Evolutionary conservation across 2,113 vertebrate genomes (phyloP).

Genomic region (Desmodus rotundus): DNA sequence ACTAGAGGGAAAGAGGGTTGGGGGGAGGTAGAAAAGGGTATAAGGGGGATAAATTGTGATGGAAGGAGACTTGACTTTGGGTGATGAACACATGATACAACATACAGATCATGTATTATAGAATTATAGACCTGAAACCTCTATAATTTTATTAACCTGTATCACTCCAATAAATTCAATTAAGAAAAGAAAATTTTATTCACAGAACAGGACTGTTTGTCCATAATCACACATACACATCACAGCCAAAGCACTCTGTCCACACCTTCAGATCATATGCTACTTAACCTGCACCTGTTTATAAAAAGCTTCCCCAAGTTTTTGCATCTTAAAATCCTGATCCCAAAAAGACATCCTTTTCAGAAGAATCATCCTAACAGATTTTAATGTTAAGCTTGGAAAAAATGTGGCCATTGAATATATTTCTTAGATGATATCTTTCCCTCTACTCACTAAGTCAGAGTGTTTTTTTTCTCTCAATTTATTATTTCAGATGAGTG

Average conservation of each 20-base stretch:
- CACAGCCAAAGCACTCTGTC: neutral
- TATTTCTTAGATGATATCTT: neutral
- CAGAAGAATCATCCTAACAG: neutral
- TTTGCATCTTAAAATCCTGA: neutral
- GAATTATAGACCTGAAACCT: neutral
- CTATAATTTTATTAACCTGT: neutral
- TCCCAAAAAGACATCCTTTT: neutral
- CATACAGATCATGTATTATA: neutral
- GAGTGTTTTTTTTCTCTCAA: neutral
- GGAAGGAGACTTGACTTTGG: neutral
- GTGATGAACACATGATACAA: neutral
- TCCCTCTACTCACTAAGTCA: neutral
- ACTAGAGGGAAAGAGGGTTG: neutral
- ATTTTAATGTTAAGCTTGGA: constrained; percentile 9
- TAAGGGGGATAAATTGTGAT: neutral
- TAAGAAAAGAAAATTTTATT: neutral
- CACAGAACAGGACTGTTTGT: neutral
- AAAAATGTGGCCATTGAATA: neutral
- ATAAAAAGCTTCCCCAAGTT: neutral
- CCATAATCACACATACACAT: neutral
- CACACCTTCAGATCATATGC: neutral
- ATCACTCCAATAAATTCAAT: neutral
- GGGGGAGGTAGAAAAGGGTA: neutral
- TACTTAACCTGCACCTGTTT: neutral
- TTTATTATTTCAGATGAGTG: neutral